Evolutionary conservation across 2,113 vertebrate species (phyloP), one percentile per base, ranked within the genome.

Genomic region (Pteruthius melanotis): DNA sequence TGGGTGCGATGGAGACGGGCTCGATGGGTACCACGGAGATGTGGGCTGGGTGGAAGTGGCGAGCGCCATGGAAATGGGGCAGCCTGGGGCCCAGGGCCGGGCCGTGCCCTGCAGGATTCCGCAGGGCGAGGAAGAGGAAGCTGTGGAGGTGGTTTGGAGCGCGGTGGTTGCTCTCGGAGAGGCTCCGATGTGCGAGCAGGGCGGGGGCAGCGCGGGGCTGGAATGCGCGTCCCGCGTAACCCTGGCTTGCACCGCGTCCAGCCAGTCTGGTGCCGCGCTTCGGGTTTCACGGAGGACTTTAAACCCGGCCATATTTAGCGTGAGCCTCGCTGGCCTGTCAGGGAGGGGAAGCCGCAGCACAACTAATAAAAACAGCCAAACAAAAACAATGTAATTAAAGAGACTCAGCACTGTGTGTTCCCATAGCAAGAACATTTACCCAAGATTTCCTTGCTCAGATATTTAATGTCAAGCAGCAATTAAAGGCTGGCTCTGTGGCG

Each of bases 211-310:
- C 9, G 19, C 22, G 5, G 76, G 72, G 33, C 84, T 97, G 97
- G 97, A 98, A 98, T 98, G 98, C 92, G 57, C 91, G 97, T 97
- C 98, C 96, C 96, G 90, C 68, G 94, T 98, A 98, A 97, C 96
- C 97, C 97, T 96, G 95, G 96, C 94, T 95, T 97, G 96, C 95
- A 35, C 98, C 95, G 96, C 95, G 97, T 98, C 98, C 98, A 99
- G 99, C 98, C 99, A 98, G 98, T 98, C 98, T 99, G 98, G 98
- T 99, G 98, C 98, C 98, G 98, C 97, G 98, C 97, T 96, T 99
- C 98, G 97, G 97, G 97, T 99, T 99, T 99, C 98, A 98, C 91
- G 44, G 84, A 61, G 70, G 93, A 70, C 96, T 88, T 95, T 94
- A 98, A 98, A 98, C 98, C 97, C 97, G 95, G 98, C 98, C 98